Conservation (phyloP, 2,888 invertebrate genomes). For the Quadroppia sp. region DNA sequence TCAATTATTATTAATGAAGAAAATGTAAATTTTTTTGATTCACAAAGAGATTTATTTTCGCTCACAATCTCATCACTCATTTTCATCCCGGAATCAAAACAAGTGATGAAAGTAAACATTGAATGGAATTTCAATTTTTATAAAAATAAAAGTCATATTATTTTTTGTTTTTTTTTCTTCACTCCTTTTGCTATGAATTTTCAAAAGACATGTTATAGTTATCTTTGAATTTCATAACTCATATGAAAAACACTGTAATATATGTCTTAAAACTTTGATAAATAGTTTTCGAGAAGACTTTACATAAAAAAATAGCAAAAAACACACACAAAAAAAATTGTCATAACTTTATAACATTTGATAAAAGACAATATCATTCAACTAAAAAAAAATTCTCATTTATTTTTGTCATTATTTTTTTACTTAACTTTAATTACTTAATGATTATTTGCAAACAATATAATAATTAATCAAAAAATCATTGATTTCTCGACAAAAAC, state of each 20-base stretch:
- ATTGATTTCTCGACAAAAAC: no score
- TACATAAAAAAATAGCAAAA: no score
- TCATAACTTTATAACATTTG: no score
- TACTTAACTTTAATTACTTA: no score
- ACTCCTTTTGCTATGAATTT: background rate
- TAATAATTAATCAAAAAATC: no score
- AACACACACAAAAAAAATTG: no score
- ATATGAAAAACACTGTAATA: background rate
- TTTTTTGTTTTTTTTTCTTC: background rate
- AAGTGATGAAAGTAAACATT: background rate
- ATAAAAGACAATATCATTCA: no score
- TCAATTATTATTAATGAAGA: background rate
- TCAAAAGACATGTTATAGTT: background rate
- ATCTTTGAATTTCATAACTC: conserved; percentile 17
- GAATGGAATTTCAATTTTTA: conserved; percentile 11
- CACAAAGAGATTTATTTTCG: conserved; percentile 4
- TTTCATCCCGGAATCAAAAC: background rate
- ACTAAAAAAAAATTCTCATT: no score
- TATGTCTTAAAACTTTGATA: conserved; percentile 5
- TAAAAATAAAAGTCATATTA: background rate
- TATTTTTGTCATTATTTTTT: no score
- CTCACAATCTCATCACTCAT: conserved; percentile 23
- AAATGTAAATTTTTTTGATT: conserved; percentile 5
- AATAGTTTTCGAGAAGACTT: background rate
- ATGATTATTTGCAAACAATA: no score